Base-by-base conservation (phyloP, 2,797 vertebrate species). In the Pampus argenteus region DNA sequence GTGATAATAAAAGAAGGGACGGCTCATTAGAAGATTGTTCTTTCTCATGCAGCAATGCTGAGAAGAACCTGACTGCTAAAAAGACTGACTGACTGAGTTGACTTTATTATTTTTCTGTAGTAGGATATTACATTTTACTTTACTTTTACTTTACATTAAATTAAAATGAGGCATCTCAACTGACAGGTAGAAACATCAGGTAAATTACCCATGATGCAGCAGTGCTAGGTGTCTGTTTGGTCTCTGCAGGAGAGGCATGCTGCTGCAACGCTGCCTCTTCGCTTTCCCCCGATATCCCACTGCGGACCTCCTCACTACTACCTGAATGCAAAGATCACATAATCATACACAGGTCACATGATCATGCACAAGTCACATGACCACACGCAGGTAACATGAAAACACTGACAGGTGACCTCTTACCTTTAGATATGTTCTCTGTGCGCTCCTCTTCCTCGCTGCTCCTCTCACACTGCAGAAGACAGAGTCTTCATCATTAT, bases 291-390 rank as follows among this genome's bases (percentile, higher is more conserved):
- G 86, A 89, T 1, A 64, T 91, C 50, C 68, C 79, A 14, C 85
- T 91, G 49, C 2, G 75, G 18, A 75, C 79, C 23, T 91, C 90
- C 70, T 91, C 91, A 56, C 86, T 90, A 66, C 81, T 85, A 23
- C 76, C 90, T 91, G 81, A 8, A 23, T 15, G 26, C 18, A 34
- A 9, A 36, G 34, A 10, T 36, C 9, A 40, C 14, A 40, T 40
- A 14, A 40, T 14, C 38, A 40, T 10, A 9, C 18, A 0, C 28
- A 11, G 3, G 54, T 58, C 45, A 73, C 61, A 72, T 29, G 23
- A 48, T 14, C 40, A 54, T 31, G 38, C 4, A 38, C 56, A 40
- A 11, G 42, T 40, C 51, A 58, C 47, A 9, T 52, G 38, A 23
- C 8, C 4, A 44, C 9, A 26, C 1, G 1, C 15, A 6, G 11